Base-by-base conservation (phyloP, 2,888 invertebrate genomes). In the Drosophila merina region DNA sequence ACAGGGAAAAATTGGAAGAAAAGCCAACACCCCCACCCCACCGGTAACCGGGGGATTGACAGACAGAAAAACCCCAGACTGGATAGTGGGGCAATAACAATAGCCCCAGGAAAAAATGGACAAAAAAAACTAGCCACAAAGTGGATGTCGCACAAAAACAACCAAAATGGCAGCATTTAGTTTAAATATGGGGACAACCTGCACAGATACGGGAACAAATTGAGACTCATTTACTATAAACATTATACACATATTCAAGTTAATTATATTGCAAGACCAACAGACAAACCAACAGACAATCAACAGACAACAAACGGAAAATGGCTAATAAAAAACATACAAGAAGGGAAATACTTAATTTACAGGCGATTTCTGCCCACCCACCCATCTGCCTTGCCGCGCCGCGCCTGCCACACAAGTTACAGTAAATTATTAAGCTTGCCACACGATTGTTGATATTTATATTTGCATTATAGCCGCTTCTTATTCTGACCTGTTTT, bases 241-340 rank as follows among this genome's bases (percentile, higher is more conserved):
- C 88, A 86, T 80, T 74, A 86, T 74, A 81, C 68, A 86, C 87
- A 78, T 81, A 86, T 88, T 86, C 77, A 64, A 76, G 83, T 88
- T 83, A 83, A 84, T 84, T 88, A 88, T 84, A 86, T 67, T 74
- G 75, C 74, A 75, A 60, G 79, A 78, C 56, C 64, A 62, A 69
- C 48, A 58, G 62, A 63, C 42, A 12, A 77, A 73, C 60, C 14
- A 14, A 14, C 14, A 14, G 67, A 69, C 60, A 73, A 56, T 30
- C 38, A 57, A 7, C 44, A 44, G 51, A 44, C 57, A 40, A n/a
- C 44, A 36, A 9, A 8, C 10, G 36, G 3, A 54, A 52, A 56
- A 57, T 54, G 54, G 62, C 69, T 31, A 74, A 68, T 67, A 64
- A 47, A 67, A 68, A 54, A 12, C n/a, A 50, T 31, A 55, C 40